phyloP scores from a whole-genome alignment of 2,113 vertebrate species.

The Oreochromis spilurus region DNA sequence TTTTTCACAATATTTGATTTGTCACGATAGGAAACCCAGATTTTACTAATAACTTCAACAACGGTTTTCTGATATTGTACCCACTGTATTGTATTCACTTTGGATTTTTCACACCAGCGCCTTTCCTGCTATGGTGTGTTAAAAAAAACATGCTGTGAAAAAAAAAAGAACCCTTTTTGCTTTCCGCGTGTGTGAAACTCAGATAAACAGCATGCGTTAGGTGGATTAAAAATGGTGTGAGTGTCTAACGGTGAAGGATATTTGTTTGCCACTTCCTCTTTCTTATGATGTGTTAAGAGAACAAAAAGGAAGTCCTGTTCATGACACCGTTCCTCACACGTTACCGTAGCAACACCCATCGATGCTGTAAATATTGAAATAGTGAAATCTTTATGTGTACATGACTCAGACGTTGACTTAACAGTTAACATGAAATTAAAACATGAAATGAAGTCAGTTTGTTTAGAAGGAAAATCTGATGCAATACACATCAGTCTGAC shows the following conservation, averaged over 20 bases:
- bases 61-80: not conserved
- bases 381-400: not conserved
- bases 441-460: not conserved
- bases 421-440: not conserved
- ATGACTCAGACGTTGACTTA: not conserved
- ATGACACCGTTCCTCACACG: not conserved
- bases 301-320: constrained; percentile 32
- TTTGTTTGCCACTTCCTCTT: constrained; percentile 33
- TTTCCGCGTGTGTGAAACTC: not conserved
- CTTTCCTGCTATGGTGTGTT: not conserved
- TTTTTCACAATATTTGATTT: not conserved
- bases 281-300: constrained; percentile 2
- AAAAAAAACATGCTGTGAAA: not conserved
- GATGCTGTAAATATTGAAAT: not conserved
- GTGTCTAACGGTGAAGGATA: not conserved
- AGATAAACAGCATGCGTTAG: not conserved
- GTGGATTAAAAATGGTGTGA: not conserved
- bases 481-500: not conserved
- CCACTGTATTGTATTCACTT: not conserved
- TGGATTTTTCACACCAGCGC: not conserved
- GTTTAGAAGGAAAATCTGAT: not conserved
- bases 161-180: not conserved
- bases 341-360: not conserved
- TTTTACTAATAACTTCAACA: not conserved
- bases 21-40: not conserved